A percentile compares a stretch with the other conserved stretches of the same genome.
Evolutionary conservation across 2,113 vertebrate genomes (phyloP).

Genomic region (Semnornis frantzii): DNA sequence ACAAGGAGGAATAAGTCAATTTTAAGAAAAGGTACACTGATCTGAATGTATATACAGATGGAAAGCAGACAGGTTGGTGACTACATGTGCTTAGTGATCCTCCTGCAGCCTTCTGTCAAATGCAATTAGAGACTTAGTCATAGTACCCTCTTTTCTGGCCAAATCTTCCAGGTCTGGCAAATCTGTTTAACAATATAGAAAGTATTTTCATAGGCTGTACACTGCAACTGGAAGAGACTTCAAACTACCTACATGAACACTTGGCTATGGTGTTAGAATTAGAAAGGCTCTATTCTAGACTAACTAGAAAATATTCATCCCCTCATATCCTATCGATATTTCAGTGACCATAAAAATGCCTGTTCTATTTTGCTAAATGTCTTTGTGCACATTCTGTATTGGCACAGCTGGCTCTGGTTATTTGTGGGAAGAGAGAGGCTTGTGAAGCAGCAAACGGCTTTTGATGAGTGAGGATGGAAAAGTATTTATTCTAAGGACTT

Average conservation of each 20-base stretch:
- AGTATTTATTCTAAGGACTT: neutral
- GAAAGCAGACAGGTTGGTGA: neutral
- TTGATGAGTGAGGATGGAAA: neutral
- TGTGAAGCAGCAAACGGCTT: neutral
- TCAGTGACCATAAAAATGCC: neutral
- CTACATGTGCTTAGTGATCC: neutral
- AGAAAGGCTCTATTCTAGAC: neutral
- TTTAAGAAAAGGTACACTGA: neutral
- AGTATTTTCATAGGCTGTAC: neutral
- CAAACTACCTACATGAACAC: neutral
- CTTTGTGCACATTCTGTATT: neutral
- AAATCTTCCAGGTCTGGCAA: neutral
- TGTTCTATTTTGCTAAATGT: neutral
- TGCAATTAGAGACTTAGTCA: neutral
- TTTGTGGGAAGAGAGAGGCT: neutral
- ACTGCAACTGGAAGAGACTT: neutral
- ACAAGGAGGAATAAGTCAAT: neutral
- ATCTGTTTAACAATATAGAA: neutral
- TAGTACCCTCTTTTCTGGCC: neutral
- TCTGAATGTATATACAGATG: fast-evolving
- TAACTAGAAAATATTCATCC: neutral
- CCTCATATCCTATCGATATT: neutral
- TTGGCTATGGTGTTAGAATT: neutral
- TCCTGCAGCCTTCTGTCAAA: neutral
- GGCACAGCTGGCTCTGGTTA: neutral